These are phyloP conservation scores for Pseudopleuronectes americanus DNA, from an alignment of 2,797 vertebrate species.

Conservation along the genomic window DNA sequence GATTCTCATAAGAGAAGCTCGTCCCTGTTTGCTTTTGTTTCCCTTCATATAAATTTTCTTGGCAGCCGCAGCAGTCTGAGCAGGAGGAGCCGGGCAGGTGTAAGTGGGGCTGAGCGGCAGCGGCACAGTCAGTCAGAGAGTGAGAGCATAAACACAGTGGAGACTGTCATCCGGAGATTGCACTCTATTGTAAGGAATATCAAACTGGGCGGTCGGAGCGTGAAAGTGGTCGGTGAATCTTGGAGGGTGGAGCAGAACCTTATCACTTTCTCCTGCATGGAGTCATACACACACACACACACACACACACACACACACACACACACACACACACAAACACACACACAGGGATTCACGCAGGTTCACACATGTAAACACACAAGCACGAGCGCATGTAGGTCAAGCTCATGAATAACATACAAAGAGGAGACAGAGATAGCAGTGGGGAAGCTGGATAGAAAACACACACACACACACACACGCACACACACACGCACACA, in stretches of 20 bases:
- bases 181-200: conserved; percentile 49
- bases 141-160: conserved; percentile 52
- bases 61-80: not conserved
- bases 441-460: conserved; percentile 57
- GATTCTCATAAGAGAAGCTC: not conserved
- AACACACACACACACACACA: conserved; percentile 46
- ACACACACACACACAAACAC: conserved; percentile 15
- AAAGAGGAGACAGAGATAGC: conserved; percentile 56
- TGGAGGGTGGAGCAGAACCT: conserved; percentile 68
- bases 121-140: conserved; percentile 22
- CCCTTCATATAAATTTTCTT: conserved; percentile 10
- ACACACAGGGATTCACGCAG: no score
- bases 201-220: conserved; percentile 64
- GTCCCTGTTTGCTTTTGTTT: conserved; percentile 1
- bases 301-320: conserved; percentile 31
- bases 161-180: conserved; percentile 44
- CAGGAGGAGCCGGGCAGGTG: not conserved
- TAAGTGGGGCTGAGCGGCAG: not conserved
- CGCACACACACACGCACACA: conserved; percentile 11
- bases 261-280: conserved; percentile 50
- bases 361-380: not conserved
- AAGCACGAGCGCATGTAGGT: conserved; percentile 68
- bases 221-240: conserved; percentile 72
- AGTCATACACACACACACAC: conserved; percentile 35
- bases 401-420: conserved; percentile 76